A percentile compares a stretch with the other conserved stretches of the same genome.
Conservation (phyloP, 1,140 invertebrate genomes). For the Hirudo medicinalis region DNA sequence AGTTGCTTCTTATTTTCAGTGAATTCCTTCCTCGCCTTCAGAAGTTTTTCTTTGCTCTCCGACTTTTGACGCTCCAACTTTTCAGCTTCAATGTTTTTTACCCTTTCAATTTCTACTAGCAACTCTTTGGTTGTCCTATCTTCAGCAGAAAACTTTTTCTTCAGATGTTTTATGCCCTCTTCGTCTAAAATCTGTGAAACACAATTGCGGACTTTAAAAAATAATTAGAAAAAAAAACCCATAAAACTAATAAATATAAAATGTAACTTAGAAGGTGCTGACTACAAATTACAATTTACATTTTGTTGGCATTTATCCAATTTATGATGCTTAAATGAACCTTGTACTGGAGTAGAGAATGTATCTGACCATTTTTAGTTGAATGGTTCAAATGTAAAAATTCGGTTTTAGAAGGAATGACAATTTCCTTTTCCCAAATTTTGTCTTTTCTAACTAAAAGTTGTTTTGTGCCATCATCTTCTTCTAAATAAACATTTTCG, state of each 20-base stretch:
- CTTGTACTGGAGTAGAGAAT: background rate
- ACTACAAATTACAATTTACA: too few species aligned
- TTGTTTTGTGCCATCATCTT: background rate
- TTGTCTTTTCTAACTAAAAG: background rate
- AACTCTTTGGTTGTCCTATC: background rate
- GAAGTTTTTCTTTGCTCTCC: conserved; percentile 11
- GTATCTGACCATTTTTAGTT: background rate
- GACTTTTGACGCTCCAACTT: background rate
- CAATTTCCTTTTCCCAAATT: background rate
- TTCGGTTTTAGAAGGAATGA: background rate
- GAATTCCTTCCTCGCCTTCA: background rate
- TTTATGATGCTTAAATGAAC: background rate
- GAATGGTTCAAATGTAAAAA: background rate
- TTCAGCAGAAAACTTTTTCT: background rate
- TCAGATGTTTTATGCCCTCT: background rate
- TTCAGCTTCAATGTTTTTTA: conserved; percentile 1
- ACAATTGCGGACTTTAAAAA: background rate
- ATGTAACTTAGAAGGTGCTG: background rate
- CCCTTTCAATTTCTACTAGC: conserved; percentile 7
- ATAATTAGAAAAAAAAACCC: background rate
- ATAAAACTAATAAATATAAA: background rate
- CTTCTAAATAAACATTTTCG: conserved; percentile 2
- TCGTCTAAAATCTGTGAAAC: conserved; percentile 3
- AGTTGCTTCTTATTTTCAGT: conserved; percentile 11
- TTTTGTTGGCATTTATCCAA: too few species aligned